A percentile compares a stretch with the other conserved stretches of the same genome.
Evolutionary conservation across 2,888 invertebrate genomes (phyloP).

Genomic region (Sesamia inferens): DNA sequence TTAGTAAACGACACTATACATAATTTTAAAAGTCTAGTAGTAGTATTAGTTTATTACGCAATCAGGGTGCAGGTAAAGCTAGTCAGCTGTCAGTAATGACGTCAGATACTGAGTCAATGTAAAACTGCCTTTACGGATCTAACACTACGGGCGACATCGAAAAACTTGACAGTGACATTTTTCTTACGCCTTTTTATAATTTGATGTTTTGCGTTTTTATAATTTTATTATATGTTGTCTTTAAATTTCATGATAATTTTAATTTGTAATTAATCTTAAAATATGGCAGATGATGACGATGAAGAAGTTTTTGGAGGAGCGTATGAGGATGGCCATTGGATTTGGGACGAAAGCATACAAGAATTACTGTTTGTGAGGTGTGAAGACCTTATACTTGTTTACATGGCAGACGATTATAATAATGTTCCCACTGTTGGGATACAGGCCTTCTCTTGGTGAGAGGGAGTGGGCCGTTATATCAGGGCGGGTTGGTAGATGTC

Average conservation of each 20-base stretch:
- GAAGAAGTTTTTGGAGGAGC: slow-evolving; percentile 80
- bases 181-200: slow-evolving; percentile 4
- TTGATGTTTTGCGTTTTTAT: not conserved
- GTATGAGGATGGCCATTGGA: slow-evolving; percentile 88
- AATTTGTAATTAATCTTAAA: slow-evolving; percentile 25
- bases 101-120: no score
- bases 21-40: no score
- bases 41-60: no score
- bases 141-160: not conserved
- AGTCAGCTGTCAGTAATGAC: no score
- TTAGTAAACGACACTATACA: no score
- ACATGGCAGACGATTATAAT: not conserved
- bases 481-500: no score
- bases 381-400: not conserved
- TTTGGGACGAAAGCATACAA: slow-evolving; percentile 81
- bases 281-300: slow-evolving; percentile 84
- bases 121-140: not conserved
- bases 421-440: no score
- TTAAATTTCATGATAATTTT: slow-evolving; percentile 17
- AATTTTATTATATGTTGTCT: not conserved
- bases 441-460: no score
- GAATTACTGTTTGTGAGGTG: slow-evolving; percentile 81
- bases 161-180: slow-evolving; percentile 17
- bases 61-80: no score
- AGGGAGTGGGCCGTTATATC: no score